Conservation (phyloP, 2,113 vertebrate genomes). For the Phalacrocorax aristotelis region DNA sequence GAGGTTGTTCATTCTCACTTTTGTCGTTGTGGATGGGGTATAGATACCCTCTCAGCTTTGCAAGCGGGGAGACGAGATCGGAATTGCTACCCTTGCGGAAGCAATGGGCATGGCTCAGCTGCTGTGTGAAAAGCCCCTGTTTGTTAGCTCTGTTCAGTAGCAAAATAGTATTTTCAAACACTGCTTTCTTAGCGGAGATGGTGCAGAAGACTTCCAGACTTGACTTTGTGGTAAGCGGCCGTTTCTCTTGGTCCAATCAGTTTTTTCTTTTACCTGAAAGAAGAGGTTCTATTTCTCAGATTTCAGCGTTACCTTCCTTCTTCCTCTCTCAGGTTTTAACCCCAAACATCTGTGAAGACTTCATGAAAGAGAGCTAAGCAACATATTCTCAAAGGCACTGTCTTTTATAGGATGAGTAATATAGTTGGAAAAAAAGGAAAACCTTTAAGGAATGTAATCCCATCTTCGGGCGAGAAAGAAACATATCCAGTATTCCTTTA, state of each 20-base stretch:
- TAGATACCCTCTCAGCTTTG: not conserved
- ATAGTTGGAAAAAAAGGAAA: not conserved
- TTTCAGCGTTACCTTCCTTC: not conserved
- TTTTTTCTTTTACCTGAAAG: not conserved
- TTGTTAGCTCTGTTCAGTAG: not conserved
- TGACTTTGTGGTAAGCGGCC: not conserved
- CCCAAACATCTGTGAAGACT: not conserved
- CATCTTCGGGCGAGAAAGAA: not conserved
- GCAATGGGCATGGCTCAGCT: not conserved
- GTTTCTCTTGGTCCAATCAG: not conserved
- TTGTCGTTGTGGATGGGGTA: not conserved
- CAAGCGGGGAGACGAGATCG: not conserved
- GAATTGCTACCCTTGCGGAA: not conserved
- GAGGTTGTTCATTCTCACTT: not conserved
- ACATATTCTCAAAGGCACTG: not conserved
- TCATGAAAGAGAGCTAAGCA: not conserved
- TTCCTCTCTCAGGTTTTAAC: not conserved
- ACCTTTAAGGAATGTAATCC: not conserved
- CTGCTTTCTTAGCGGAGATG: not conserved
- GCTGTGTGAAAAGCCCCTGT: not conserved
- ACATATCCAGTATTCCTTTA: not conserved
- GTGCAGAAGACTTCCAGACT: not conserved
- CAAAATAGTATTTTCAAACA: not conserved
- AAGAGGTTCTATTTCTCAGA: not conserved
- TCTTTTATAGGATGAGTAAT: not conserved